A percentile compares a stretch with the other conserved stretches of the same genome.
Evolutionary conservation across 2,113 vertebrate genomes (phyloP).

Genomic region (Poeciliopsis prolifica): DNA sequence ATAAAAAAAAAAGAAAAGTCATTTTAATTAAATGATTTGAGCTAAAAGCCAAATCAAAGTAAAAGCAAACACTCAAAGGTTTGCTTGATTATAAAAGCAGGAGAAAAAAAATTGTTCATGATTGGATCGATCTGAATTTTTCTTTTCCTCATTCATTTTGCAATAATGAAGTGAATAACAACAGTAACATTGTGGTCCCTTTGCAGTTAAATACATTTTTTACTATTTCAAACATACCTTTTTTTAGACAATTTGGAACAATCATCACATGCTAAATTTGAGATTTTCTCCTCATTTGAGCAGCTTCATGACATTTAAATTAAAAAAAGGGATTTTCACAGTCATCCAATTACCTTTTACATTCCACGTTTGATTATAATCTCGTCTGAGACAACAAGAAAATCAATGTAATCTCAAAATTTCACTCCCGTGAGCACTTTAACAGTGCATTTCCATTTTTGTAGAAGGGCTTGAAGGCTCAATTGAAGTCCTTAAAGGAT

Average conservation of each 20-base stretch:
- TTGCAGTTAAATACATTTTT: background rate
- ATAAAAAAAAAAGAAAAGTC: background rate
- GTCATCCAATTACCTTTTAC: constrained; percentile 3
- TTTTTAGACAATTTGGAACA: background rate
- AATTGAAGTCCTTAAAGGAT: background rate
- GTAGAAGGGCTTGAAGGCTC: background rate
- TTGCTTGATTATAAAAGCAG: background rate
- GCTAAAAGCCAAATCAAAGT: background rate
- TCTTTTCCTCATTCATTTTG: constrained; percentile 3
- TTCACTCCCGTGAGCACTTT: background rate
- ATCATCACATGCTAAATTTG: background rate
- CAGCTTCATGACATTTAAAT: background rate
- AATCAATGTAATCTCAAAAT: background rate
- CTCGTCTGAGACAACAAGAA: background rate
- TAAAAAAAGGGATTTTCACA: background rate
- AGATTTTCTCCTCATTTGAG: background rate
- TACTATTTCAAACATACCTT: background rate
- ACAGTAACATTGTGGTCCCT: background rate
- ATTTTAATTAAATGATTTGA: background rate
- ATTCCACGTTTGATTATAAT: background rate
- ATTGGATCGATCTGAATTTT: background rate
- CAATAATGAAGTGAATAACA: background rate
- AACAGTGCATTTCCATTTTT: background rate
- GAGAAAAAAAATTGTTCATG: background rate
- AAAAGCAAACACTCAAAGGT: background rate